Conservation (phyloP, 1,140 invertebrate species). For the Tachypleus tridentatus region DNA sequence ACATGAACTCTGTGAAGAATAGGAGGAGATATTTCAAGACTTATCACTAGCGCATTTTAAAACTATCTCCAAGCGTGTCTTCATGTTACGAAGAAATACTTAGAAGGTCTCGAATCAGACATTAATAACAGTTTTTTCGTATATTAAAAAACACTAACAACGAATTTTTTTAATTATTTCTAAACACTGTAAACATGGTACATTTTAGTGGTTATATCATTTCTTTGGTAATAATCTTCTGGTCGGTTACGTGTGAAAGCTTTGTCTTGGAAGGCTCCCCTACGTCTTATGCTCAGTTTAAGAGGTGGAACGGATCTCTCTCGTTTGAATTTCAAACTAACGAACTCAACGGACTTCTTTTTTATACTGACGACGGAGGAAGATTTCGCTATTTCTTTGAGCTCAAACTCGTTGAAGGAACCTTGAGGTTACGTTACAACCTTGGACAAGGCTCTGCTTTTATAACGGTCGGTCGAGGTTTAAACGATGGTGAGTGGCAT, state of each 20-base stretch:
- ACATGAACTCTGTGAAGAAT: too few species aligned
- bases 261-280: slow-evolving; percentile 56
- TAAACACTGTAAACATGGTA: too few species aligned
- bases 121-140: too few species aligned
- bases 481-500: slow-evolving; percentile 82
- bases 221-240: too few species aligned
- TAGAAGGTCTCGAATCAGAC: too few species aligned
- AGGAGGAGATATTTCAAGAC: too few species aligned
- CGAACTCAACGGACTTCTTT: slow-evolving; percentile 69
- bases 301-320: slow-evolving; percentile 81
- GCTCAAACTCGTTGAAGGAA: slow-evolving; percentile 80
- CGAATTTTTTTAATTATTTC: too few species aligned
- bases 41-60: too few species aligned
- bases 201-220: too few species aligned
- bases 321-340: slow-evolving; percentile 87
- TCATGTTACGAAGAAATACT: too few species aligned
- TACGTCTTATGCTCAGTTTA: slow-evolving; percentile 76
- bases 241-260: not conserved
- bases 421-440: slow-evolving; percentile 73
- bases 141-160: too few species aligned
- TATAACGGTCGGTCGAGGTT: slow-evolving; percentile 66
- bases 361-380: slow-evolving; percentile 89
- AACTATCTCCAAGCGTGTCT: too few species aligned
- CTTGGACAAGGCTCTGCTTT: slow-evolving; percentile 74
- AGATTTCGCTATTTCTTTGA: slow-evolving; percentile 84